Conservation (phyloP, 2,113 vertebrate species). For the Sinocyclocheilus grahami region DNA sequence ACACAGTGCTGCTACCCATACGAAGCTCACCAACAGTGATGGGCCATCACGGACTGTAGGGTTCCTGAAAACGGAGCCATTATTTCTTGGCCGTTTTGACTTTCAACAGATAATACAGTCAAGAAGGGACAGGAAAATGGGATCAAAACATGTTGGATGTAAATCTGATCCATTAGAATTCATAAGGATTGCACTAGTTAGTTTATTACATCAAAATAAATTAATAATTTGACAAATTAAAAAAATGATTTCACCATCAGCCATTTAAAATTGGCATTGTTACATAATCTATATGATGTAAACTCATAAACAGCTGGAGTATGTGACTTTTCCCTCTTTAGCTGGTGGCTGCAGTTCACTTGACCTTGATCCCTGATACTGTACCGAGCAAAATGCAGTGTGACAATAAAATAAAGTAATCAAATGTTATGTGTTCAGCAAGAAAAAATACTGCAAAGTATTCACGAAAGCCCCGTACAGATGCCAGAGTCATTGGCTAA, state of each 20-base stretch:
- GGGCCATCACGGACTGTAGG: not conserved
- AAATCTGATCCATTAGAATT: not conserved
- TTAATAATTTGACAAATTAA: too few species aligned
- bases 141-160: not conserved
- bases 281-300: too few species aligned
- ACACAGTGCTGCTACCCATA: slow-evolving; percentile 13
- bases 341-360: not conserved
- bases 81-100: not conserved
- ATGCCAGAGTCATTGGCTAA: not conserved
- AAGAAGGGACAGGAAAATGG: not conserved
- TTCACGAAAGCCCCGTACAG: not conserved
- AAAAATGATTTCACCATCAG: too few species aligned
- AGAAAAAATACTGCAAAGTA: not conserved
- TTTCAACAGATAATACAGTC: not conserved
- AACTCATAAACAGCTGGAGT: too few species aligned
- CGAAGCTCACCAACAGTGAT: slow-evolving; percentile 16
- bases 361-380: not conserved
- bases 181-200: not conserved
- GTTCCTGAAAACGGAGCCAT: not conserved
- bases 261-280: too few species aligned
- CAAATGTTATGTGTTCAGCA: not conserved
- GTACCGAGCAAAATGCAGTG: not conserved
- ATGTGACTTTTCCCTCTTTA: not conserved
- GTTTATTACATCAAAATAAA: too few species aligned
- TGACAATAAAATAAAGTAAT: not conserved